Evolutionary conservation across 2,888 invertebrate species (phyloP).

Genomic region (Drosophila kanekoi): DNA sequence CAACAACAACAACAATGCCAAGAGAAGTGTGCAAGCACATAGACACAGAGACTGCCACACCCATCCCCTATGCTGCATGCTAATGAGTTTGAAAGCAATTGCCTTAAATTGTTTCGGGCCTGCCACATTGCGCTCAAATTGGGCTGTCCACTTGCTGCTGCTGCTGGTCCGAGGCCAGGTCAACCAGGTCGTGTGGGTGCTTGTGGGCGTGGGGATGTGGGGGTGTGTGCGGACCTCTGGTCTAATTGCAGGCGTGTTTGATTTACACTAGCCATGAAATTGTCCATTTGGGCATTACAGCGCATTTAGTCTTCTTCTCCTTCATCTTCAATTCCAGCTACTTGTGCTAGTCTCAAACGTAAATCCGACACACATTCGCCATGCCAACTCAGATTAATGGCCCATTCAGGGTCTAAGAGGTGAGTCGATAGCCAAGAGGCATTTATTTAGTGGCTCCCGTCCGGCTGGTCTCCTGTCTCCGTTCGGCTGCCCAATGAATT

Average conservation of each 20-base stretch:
- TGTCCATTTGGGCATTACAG: slow-evolving; percentile 72
- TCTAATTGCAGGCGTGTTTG: slow-evolving; percentile 78
- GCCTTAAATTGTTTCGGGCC: slow-evolving; percentile 65
- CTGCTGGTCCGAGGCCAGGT: slow-evolving; percentile 18
- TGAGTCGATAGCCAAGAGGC: slow-evolving; percentile 41
- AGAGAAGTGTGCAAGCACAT: background rate
- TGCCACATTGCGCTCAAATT: slow-evolving; percentile 44
- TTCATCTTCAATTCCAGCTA: slow-evolving; percentile 18
- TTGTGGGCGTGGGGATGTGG: background rate
- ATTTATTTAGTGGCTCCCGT: slow-evolving; percentile 66
- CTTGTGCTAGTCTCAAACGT: slow-evolving; percentile 37
- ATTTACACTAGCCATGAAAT: slow-evolving; percentile 77
- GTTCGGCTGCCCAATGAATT: slow-evolving; percentile 43
- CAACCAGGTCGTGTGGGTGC: slow-evolving; percentile 8
- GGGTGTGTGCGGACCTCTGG: slow-evolving; percentile 1
- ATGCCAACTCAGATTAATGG: slow-evolving; percentile 65
- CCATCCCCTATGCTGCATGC: slow-evolving; percentile 57
- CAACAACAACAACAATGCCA: slow-evolving; percentile 16
- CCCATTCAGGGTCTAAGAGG: slow-evolving; percentile 50
- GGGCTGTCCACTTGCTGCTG: slow-evolving; percentile 27
- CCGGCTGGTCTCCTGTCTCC: slow-evolving; percentile 27
- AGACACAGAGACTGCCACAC: slow-evolving; percentile 8
- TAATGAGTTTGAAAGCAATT: slow-evolving; percentile 73
- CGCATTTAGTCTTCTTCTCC: slow-evolving; percentile 47
- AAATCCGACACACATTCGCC: slow-evolving; percentile 65